Evolutionary conservation across 2,797 vertebrate species (phyloP).

Genomic region (Parauchenoglanis punctatus): DNA sequence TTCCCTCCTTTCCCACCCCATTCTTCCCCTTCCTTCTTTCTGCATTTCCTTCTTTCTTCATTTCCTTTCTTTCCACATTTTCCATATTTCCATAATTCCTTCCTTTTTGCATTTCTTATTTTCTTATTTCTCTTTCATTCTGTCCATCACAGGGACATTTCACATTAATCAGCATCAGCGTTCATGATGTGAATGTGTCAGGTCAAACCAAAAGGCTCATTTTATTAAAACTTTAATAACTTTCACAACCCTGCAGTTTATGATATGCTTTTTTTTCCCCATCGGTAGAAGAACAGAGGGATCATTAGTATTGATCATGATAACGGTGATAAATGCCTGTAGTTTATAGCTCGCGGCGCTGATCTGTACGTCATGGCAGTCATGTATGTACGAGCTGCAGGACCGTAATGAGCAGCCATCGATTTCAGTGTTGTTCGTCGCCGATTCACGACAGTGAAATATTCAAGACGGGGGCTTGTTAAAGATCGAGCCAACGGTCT

Average conservation of each 20-base stretch:
- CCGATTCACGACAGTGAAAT: conserved; percentile 62
- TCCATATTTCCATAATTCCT: neutral
- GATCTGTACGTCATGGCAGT: neutral
- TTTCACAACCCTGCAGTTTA: neutral
- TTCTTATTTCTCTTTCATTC: no score
- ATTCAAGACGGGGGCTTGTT: conserved; percentile 61
- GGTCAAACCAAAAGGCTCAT: neutral
- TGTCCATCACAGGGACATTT: neutral
- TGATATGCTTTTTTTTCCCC: neutral
- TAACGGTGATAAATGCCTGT: conserved; percentile 57
- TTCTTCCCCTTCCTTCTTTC: neutral
- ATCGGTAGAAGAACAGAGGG: neutral
- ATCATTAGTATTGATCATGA: conserved; percentile 61
- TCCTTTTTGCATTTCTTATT: neutral
- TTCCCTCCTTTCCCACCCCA: neutral
- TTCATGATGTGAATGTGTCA: neutral
- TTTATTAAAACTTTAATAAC: conserved; percentile 6
- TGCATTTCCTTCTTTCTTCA: neutral
- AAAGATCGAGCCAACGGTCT: conserved; percentile 59
- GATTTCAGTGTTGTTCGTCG: conserved; percentile 61
- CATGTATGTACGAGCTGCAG: conserved; percentile 45
- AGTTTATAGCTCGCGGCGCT: conserved; percentile 24
- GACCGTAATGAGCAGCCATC: conserved; percentile 56
- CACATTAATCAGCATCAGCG: neutral
- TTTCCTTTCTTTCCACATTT: neutral